phyloP scores from a whole-genome alignment of 2,113 vertebrate genomes.

The Perccottus glenii region DNA sequence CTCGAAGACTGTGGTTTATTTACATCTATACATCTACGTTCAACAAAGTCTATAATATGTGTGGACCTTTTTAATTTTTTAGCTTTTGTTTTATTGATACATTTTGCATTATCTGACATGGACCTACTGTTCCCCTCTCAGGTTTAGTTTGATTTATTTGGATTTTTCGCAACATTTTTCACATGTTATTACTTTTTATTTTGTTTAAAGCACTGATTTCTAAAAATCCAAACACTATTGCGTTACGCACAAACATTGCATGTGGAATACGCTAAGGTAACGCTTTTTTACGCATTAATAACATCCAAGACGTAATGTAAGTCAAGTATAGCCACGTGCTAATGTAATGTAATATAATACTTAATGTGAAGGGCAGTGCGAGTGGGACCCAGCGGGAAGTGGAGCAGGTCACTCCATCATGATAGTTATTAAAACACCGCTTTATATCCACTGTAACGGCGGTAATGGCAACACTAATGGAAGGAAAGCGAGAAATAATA shows the following conservation, averaged over 20 bases:
- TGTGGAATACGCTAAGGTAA: neutral
- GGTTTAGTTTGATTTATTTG: too few species aligned
- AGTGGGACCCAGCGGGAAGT: constrained; percentile 32
- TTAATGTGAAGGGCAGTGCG: constrained; percentile 33
- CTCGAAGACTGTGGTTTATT: neutral
- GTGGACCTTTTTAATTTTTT: too few species aligned
- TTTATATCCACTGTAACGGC: constrained; percentile 5
- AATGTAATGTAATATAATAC: constrained; percentile 45
- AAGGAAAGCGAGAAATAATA: neutral
- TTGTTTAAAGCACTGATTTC: too few species aligned
- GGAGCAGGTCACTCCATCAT: constrained; percentile 37
- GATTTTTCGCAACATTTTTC: too few species aligned
- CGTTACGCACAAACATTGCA: too few species aligned
- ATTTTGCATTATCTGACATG: too few species aligned
- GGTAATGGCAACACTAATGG: neutral
- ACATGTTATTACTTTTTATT: too few species aligned
- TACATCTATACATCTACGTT: too few species aligned
- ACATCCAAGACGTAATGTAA: constrained; percentile 11
- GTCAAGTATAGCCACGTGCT: constrained; percentile 38
- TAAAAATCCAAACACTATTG: too few species aligned
- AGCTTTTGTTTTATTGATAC: too few species aligned
- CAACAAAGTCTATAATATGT: too few species aligned
- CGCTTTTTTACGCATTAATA: neutral
- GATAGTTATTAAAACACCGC: constrained; percentile 53
- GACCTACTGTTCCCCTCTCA: too few species aligned